These are phyloP conservation scores for Panthera tigris DNA, from an alignment of 2,113 vertebrate species.

Conservation along the genomic window DNA sequence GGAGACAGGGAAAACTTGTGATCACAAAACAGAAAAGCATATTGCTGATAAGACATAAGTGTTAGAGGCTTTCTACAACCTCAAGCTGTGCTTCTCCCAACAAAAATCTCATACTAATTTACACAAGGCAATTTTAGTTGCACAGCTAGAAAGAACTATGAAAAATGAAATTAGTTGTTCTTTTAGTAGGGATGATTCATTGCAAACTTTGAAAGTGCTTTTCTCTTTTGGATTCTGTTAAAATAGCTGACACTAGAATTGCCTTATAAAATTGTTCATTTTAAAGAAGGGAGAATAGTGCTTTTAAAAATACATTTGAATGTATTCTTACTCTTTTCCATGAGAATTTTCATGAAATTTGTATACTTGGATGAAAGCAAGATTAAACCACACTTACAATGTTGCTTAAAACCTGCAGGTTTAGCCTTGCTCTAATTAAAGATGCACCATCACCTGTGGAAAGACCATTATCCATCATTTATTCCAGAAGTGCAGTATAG, in stretches of 20 bases:
- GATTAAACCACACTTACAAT: not conserved
- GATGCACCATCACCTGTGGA: not conserved
- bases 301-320: not conserved
- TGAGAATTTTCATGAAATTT: not conserved
- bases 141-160: conserved; percentile 66
- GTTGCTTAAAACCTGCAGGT: not conserved
- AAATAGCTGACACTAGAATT: conserved; percentile 43
- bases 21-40: conserved; percentile 80
- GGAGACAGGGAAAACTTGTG: conserved; percentile 75
- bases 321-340: not conserved
- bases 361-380: not conserved
- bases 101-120: conserved; percentile 76
- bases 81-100: conserved; percentile 76
- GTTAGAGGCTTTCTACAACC: conserved; percentile 69
- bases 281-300: not conserved
- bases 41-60: conserved; percentile 77
- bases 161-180: conserved; percentile 71
- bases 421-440: not conserved
- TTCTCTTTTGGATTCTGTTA: conserved; percentile 51
- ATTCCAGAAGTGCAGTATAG: not conserved
- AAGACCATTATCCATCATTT: not conserved
- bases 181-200: conserved; percentile 53
- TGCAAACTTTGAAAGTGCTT: conserved; percentile 58
- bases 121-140: conserved; percentile 66
- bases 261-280: conserved; percentile 9